These are phyloP conservation scores for Drosophila tristis DNA, from an alignment of 1,140 invertebrate genomes.

Conservation along the genomic window DNA sequence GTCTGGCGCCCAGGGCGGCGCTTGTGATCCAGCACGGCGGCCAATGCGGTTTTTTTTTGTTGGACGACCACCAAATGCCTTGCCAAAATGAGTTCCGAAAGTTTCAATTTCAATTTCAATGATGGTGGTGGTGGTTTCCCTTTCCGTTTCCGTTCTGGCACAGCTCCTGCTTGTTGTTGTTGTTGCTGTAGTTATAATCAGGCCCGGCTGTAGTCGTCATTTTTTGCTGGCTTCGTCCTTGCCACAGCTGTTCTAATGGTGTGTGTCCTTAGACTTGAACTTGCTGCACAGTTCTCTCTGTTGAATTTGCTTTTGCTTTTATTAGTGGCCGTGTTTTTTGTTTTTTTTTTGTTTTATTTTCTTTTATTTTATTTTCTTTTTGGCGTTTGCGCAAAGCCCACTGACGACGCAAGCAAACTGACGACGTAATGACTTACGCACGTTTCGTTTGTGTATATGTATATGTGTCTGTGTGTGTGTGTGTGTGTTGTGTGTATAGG, in stretches of 20 bases:
- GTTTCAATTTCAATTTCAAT: slow-evolving; percentile 20
- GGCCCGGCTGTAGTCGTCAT: slow-evolving; percentile 26
- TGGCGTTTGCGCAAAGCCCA: slow-evolving; percentile 68
- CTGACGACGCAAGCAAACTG: slow-evolving; percentile 64
- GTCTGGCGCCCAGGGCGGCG: slow-evolving; percentile 59
- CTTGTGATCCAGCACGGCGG: slow-evolving; percentile 68
- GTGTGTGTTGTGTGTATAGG: slow-evolving; percentile 19
- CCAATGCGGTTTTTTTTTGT: slow-evolving; percentile 8
- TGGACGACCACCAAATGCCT: not conserved
- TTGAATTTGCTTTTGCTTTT: slow-evolving; percentile 15
- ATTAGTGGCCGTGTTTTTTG: not conserved
- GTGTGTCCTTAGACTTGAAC: slow-evolving; percentile 77
- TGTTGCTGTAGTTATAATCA: slow-evolving; percentile 44
- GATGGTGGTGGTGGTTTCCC: not conserved
- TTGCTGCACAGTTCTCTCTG: slow-evolving; percentile 25
- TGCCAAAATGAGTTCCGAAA: not conserved
- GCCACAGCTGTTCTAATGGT: slow-evolving; percentile 30
- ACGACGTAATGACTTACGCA: slow-evolving; percentile 79
- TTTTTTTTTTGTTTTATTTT: not conserved
- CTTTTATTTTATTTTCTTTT: slow-evolving; percentile 3
- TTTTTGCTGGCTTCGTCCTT: slow-evolving; percentile 37
- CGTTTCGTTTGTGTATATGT: slow-evolving; percentile 24
- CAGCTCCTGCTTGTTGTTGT: slow-evolving; percentile 21
- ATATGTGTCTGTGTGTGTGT: slow-evolving; percentile 18
- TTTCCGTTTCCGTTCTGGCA: slow-evolving; percentile 5